These are phyloP conservation scores for Oceanodroma leucorhoa DNA, from an alignment of 2,797 vertebrate genomes.

Conservation along the genomic window DNA sequence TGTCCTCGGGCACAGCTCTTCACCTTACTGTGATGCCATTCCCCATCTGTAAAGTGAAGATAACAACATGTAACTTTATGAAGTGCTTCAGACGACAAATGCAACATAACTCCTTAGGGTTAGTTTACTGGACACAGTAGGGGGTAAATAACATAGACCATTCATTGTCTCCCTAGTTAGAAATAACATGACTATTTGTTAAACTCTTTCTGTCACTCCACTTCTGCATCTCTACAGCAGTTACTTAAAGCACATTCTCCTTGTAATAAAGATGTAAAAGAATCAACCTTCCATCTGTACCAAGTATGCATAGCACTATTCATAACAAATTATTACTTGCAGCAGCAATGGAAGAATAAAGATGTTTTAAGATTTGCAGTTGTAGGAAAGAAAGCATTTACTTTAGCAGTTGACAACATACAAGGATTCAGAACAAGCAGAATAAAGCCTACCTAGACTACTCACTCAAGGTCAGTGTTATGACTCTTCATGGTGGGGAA, in stretches of 20 bases:
- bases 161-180: background rate
- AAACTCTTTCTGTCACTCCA: background rate
- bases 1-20: rapidly evolving
- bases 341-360: background rate
- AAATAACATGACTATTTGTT: background rate
- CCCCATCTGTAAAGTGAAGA: background rate
- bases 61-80: background rate
- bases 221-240: background rate
- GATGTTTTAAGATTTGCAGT: background rate
- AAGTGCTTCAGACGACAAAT: background rate
- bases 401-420: background rate
- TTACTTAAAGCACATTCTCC: background rate
- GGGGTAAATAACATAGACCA: background rate
- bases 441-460: background rate
- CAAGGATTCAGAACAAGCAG: background rate
- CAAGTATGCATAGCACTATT: background rate
- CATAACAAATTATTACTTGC: background rate
- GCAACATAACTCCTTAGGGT: background rate
- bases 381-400: background rate
- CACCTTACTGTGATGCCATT: background rate
- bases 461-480: background rate
- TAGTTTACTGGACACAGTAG: background rate
- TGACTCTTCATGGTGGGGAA: background rate
- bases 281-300: background rate
- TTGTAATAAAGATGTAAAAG: background rate